Evolutionary conservation across 2,113 vertebrate species (phyloP).

Genomic region (Origma solitaria): DNA sequence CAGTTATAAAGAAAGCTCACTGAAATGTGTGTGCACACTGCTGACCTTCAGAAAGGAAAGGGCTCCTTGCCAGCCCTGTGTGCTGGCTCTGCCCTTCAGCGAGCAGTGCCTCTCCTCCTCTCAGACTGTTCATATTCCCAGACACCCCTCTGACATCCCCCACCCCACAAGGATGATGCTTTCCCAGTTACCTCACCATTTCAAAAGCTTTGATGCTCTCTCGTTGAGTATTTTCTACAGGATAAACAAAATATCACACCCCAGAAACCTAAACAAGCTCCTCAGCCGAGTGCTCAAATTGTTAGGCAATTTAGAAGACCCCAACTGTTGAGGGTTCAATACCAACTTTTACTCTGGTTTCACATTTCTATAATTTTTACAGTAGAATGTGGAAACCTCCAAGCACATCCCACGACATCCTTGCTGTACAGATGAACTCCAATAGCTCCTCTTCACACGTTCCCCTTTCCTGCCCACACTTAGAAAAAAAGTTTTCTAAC

Average conservation of each 20-base stretch:
- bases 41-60: constrained; percentile 38
- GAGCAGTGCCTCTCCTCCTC: neutral
- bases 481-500: neutral
- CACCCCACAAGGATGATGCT: neutral
- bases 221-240: neutral
- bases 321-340: neutral
- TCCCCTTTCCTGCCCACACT: neutral
- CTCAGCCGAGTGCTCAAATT: neutral
- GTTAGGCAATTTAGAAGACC: neutral
- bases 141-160: neutral
- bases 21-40: constrained; percentile 11
- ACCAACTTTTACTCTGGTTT: neutral
- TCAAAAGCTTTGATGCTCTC: neutral
- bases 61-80: constrained; percentile 12
- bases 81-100: neutral
- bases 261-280: neutral
- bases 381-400: neutral
- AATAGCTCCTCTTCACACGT: neutral
- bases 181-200: neutral
- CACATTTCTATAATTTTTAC: neutral
- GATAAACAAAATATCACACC: neutral
- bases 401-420: neutral
- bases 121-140: neutral
- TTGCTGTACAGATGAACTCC: neutral
- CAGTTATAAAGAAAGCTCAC: constrained; percentile 41